A percentile compares a stretch with the other conserved stretches of the same genome.
phyloP scores from a whole-genome alignment of 2,888 invertebrate species.

The Clusia tigrina region DNA sequence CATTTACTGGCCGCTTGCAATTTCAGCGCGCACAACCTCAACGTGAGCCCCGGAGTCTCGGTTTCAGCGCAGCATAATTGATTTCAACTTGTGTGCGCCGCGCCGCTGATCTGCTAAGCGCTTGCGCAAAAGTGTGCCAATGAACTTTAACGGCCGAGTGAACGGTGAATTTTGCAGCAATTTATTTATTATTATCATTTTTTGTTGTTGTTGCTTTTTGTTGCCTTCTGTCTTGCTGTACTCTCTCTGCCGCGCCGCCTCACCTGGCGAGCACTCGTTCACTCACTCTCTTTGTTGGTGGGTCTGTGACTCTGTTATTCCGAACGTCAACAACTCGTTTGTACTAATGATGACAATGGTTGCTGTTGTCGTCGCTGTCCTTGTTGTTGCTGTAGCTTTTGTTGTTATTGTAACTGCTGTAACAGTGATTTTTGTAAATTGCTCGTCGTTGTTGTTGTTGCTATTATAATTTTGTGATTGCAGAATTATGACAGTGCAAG shows the following conservation, averaged over 20 bases:
- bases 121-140: slow-evolving; percentile 50
- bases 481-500: too few relatives aligned
- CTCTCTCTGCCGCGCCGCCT: neutral
- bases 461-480: slow-evolving; percentile 15
- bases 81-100: neutral
- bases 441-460: slow-evolving; percentile 31
- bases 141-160: slow-evolving; percentile 53
- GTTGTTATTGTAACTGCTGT: slow-evolving; percentile 25
- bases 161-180: slow-evolving; percentile 40
- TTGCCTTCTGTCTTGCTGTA: neutral
- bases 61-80: neutral
- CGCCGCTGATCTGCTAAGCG: slow-evolving; percentile 9
- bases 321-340: neutral
- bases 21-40: too few relatives aligned
- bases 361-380: neutral
- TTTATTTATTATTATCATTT: slow-evolving; percentile 8
- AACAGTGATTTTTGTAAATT: slow-evolving; percentile 34
- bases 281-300: neutral
- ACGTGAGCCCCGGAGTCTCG: neutral
- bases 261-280: neutral
- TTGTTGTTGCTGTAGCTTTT: too few relatives aligned
- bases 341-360: neutral
- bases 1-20: too few relatives aligned
- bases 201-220: slow-evolving; percentile 10
- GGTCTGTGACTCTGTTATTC: neutral